Evolutionary conservation across 37 sponge, comb jelly and placozoan species (phyloP), one percentile per base, ranked within the genome.

Genomic region (Mnemiopsis leidyi): DNA sequence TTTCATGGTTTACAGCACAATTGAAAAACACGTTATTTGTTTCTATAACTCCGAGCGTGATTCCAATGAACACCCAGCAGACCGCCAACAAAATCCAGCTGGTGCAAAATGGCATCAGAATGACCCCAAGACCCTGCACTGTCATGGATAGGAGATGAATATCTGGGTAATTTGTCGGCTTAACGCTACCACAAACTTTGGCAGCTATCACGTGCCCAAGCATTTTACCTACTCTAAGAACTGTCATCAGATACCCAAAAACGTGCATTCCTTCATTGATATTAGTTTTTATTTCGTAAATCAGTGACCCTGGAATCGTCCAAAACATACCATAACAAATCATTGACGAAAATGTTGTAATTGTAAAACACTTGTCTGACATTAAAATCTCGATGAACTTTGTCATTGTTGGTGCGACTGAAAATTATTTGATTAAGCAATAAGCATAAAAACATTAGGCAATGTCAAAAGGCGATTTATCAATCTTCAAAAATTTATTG

Each of bases 241-340:
- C 26, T 29, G 25, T 85, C 61, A 85, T n/a, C 23, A 85, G 90
- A 39, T 85, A 85, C 0, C 90, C 90, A 2, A 85, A 39, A 1
- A 85, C 90, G 23, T 33, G 61, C 39, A 85, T 38, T 38, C 61
- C 90, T 85, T 38, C 61, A 39, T 85, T 40, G 40, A 85, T 85
- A 25, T 85, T 38, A 21, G 48, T 32, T 29, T 38, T 85, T 0
- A 85, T 39, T 37, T 85, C 90, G 24, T 85, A 85, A 26, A 85
- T 38, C 61, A 85, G 25, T 24, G 90, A 40, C n/a, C 36, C 90
- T 16, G 90, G 90, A 32, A 85, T 38, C 9, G 61, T 25, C 90
- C 90, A 85, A 13, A 85, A 85, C 90, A 85, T 85, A 20, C 90
- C 90, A 39, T 36, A 85, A 40, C 40, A 38, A 5, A 85, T 85